Evolutionary conservation across 1,140 invertebrate species (phyloP), one percentile per base, ranked within the genome.

Genomic region (Drosophila saltans): DNA sequence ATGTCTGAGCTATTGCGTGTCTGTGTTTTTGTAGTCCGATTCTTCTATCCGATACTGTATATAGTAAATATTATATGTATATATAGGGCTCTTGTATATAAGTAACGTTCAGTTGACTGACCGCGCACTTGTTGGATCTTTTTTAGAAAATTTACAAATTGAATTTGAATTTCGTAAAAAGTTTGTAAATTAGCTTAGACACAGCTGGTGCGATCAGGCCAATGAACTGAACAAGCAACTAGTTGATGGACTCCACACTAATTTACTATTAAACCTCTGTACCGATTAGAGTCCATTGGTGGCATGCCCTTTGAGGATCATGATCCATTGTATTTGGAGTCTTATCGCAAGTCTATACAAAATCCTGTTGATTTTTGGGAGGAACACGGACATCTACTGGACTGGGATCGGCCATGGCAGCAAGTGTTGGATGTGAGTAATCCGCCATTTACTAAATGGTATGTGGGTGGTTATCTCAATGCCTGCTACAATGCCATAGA

Each of bases 401-500:
- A 95, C 24, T 99, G 98, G 98, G 94, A 94, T 16, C 97, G 95
- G 79, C 95, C 96, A 0, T 98, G 97, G 96, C 66, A 90, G 9
- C 95, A 95, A 91, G 97, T 98, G 3, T 80, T 98, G 62, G 97
- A 98, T 81, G 95, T 97, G 79, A 95, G 94, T 10, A 95, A 97
- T 80, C 94, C 95, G 24, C 97, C 97, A 1, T 98, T 97, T 80
- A 97, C 97, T 8, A 97, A 97, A 95, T 98, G 98, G 98, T 97
- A 94, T 93, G 95, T 96, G 1, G 97, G 97, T 2, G 98, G 97
- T 3, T 96, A 98, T 93, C 91, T 98, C 81, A 99, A 98, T 78
- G 97, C 97, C 1, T 98, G 97, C 91, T 97, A 98, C 93, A 99
- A 99, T 93, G 96, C 97, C 0, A 93, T 99, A 2, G 98, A 99